Conservation (phyloP, 2,797 vertebrate genomes). For the Sibirionetta formosa region DNA sequence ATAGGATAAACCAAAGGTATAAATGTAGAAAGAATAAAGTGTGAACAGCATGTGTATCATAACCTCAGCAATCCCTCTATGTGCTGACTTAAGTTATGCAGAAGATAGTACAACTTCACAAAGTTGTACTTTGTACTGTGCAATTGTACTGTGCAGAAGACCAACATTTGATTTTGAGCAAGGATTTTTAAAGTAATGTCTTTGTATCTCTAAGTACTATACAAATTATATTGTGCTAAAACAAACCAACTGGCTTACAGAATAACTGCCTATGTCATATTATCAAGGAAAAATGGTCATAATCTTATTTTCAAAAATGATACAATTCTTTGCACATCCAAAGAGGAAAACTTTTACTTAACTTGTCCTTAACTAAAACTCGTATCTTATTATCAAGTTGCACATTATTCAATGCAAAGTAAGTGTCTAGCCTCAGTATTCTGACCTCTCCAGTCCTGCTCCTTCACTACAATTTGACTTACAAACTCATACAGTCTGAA, state of each 20-base stretch:
- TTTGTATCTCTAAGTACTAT: not conserved
- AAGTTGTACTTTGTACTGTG: no score
- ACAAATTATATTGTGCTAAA: not conserved
- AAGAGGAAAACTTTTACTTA: not conserved
- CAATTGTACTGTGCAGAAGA: not conserved
- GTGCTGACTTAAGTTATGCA: not conserved
- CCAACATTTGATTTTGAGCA: fast-evolving
- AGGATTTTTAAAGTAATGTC: not conserved
- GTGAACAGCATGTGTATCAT: not conserved
- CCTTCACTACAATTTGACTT: not conserved
- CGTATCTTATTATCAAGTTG: not conserved
- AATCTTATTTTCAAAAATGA: not conserved
- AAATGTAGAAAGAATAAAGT: not conserved
- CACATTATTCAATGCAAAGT: not conserved
- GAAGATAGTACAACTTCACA: not conserved
- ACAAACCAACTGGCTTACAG: not conserved
- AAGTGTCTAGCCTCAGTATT: not conserved
- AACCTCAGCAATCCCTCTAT: not conserved
- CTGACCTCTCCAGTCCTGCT: not conserved
- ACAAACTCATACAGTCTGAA: not conserved
- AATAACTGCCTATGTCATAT: not conserved
- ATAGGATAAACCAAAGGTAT: not conserved
- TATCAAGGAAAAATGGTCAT: not conserved
- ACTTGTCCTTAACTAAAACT: not conserved
- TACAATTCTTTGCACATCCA: not conserved